phyloP scores from a whole-genome alignment of 1,140 invertebrate genomes.

The Centruroides vittatus region DNA sequence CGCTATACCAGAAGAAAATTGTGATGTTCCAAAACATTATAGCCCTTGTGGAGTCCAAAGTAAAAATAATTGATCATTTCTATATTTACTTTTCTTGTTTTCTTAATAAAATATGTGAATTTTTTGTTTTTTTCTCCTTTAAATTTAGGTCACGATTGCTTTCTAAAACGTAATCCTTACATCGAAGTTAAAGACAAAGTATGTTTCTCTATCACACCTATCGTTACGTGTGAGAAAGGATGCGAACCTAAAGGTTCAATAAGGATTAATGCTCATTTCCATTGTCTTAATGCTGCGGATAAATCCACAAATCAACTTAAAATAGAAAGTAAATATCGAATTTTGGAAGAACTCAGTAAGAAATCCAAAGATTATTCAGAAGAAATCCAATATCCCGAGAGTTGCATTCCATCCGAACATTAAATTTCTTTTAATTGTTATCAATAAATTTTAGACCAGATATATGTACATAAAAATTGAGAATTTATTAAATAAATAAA shows the following conservation, averaged over 20 bases:
- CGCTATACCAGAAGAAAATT: conserved; percentile 10
- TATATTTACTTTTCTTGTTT: background rate
- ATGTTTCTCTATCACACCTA: conserved; percentile 7
- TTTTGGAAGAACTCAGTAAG: conserved; percentile 6
- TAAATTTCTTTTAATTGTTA: no score
- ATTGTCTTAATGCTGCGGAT: conserved; percentile 4
- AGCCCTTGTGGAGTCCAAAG: conserved; percentile 2
- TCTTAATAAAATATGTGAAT: background rate
- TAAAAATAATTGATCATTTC: background rate
- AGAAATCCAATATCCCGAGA: conserved; percentile 3
- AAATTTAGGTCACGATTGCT: conserved; percentile 7
- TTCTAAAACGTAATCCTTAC: background rate
- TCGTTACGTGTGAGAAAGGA: background rate
- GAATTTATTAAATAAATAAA: no score
- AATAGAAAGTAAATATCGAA: background rate
- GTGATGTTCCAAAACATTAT: conserved; percentile 7
- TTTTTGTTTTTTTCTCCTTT: background rate
- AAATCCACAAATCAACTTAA: conserved; percentile 3
- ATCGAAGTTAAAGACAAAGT: background rate
- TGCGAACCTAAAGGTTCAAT: background rate
- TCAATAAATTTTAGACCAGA: no score
- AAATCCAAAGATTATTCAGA: conserved; percentile 7
- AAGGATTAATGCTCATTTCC: background rate
- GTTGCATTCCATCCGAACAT: background rate
- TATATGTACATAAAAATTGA: no score